Evolutionary conservation across 2,113 vertebrate genomes (phyloP).

Genomic region (Brachypodius melanocephalos): DNA sequence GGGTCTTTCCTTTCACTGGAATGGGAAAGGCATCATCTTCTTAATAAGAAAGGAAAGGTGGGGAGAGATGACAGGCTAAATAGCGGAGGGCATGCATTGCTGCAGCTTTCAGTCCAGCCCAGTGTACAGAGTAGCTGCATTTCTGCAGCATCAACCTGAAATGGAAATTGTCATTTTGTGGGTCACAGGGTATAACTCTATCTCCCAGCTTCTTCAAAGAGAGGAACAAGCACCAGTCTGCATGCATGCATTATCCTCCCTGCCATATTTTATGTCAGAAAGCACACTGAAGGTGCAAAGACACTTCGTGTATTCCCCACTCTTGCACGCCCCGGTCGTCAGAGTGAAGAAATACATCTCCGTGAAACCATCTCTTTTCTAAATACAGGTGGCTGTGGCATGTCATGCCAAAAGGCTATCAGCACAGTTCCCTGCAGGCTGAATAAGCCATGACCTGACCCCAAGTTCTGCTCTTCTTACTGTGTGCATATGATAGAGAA

Average conservation of each 20-base stretch:
- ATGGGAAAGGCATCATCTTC: neutral
- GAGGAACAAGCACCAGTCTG: neutral
- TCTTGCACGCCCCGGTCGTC: neutral
- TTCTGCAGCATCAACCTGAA: neutral
- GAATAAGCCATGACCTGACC: neutral
- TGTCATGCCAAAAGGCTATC: neutral
- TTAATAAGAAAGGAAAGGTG: neutral
- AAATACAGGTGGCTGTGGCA: neutral
- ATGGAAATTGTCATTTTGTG: neutral
- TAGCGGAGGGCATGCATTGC: neutral
- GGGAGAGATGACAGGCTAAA: neutral
- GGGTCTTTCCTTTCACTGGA: neutral
- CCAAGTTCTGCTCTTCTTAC: neutral
- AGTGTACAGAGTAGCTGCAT: accelerated
- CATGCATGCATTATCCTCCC: neutral
- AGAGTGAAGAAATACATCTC: neutral
- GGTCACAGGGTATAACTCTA: neutral
- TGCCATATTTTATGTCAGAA: neutral
- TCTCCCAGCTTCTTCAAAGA: neutral
- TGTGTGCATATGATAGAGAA: neutral
- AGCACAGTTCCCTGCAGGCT: neutral
- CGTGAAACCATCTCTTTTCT: neutral
- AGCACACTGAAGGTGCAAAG: neutral
- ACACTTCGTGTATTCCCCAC: accelerated
- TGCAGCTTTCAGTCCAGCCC: neutral